Base-by-base conservation (phyloP, 2,113 vertebrate genomes). In the Tamias sibiricus region DNA sequence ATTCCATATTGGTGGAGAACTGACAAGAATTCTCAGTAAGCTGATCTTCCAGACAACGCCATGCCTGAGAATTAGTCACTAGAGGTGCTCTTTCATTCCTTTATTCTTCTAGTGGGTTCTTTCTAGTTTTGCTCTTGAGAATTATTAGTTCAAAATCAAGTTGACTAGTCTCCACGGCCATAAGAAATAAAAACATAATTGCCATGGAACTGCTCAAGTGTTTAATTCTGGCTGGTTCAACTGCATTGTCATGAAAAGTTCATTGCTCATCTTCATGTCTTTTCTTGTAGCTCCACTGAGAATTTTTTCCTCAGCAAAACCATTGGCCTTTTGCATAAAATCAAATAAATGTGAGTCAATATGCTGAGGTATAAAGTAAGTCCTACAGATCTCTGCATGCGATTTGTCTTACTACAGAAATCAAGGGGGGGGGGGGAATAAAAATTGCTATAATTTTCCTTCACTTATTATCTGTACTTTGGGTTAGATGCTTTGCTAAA, bases 111-210 rank as follows among this genome's bases (percentile, higher is more conserved):
- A 32, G 3, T 37, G 22, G 66, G 13, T 54, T 81, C 37, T 83
- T 80, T 87, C 19, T 32, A 40, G 4, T 64, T 79, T 83, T 59
- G 13, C 52, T 83, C 90, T 74, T 35, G 19, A 91, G 42, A 94
- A 81, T 96, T 69, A 47, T 26, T 35, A 66, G 11, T 66, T 91
- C 68, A 62, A 84, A 68, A 88, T 72, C 40, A 72, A n/a, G 22
- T 76, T 71, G 52, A 68, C 28, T 72, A 2, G 19, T 30, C 11
- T 57, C 42, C 32, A 54, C 79, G 19, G 30, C 44, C n/a, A 37
- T 37, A 52, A 76, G 44, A 94, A 91, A 93, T 76, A 80, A 87
- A 94, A 92, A n/a, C 68, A 86, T 66, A 94, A 76, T 72, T 77
- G 10, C 69, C 47, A 12, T 81, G 66, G 24, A 90, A 47, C 9